Evolutionary conservation across 2,888 invertebrate genomes (phyloP), one percentile per base, ranked within the genome.

Genomic region (Cremastinae sp.): DNA sequence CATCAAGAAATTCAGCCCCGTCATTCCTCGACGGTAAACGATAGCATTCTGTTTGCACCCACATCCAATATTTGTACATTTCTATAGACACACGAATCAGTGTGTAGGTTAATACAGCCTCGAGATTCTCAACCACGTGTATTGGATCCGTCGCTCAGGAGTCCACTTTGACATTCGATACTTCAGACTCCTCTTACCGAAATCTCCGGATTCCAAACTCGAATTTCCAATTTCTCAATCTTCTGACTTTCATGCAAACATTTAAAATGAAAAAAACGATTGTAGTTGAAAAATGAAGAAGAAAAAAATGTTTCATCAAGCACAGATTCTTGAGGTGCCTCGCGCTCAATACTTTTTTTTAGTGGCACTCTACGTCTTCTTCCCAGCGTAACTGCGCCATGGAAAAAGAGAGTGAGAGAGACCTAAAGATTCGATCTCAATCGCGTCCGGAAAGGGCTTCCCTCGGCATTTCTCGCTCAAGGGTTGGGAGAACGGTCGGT

Each of bases 341-440:
- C 43, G 28, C 45, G 28, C 5, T 2, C 28, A 28, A 16, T 39
- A 59, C 43, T 70, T 59, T 20, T n/a, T 55, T 69, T 35, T 45
- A 7, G 51, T 39, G 64, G 53, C 58, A 12, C 43, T 58, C 51
- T 70, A 18, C 53, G 16, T 61, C 35, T 49, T 45, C 62, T 49
- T 28, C 16, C 51, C 69, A 69, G 64, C 68, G 65, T 61, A 35
- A 20, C 59, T 64, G 69, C 69, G 76, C 72, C 72, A 55, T 8
- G 41, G 2, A n/a, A 8, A 5, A 28, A 28, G 2, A 28, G 2
- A 49, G 53, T 45, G 47, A 53, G 41, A 41, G 53, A 73, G 59
- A 59, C 41, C 55, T 64, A 64, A 5, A 28, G 28, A 69, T 73
- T 76, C 76, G 65, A 76, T 76, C 76, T 73, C 73, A 76, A 76